Base-by-base conservation (phyloP, 2,113 vertebrate species). In the Malaclemys terrapin region DNA sequence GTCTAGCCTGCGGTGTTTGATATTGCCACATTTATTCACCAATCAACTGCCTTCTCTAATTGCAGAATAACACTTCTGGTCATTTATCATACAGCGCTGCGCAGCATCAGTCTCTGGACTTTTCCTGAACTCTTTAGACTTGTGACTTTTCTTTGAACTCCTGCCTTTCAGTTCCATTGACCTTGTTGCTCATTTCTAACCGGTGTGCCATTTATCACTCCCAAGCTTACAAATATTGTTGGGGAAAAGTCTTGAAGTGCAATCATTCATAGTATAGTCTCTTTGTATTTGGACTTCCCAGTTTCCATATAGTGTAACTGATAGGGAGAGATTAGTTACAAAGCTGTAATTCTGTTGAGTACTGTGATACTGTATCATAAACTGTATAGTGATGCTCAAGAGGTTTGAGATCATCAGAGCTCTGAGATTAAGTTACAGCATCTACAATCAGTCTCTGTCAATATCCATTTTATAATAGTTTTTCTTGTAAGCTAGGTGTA, bases 131-230 rank as follows among this genome's bases (percentile, higher is more conserved):
- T 97, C 98, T 9, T 92, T 93, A 93, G 97, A 98, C 97, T 86
- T 97, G 97, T 98, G 98, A 98, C 97, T 98, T 97, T 96, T 98
- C 96, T 98, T 98, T 98, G 98, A 98, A 98, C 98, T 98, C 97
- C 95, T 94, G 91, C 95, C 97, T 98, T 96, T 96, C 94, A 93
- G 96, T 97, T 97, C 92, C 90, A 95, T 95, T 98, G 98, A 98
- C 98, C 97, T 95, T 97, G 79, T 95, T 97, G 95, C 96, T 97
- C 97, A 80, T 98, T 98, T 98, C 94, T 97, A 97, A 98, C 95
- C 94, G 80, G 85, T 93, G 94, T 81, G 69, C 95, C 93, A 97
- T 98, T 98, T 98, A 97, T 98, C 98, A 98, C 93, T 96, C 92
- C 75, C 16, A 50, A 93, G 92, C 93, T 98, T 96, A 97, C 93